A percentile compares a stretch with the other conserved stretches of the same genome.
phyloP scores from a whole-genome alignment of 2,797 vertebrate genomes.

The Aplochiton taeniatus region DNA sequence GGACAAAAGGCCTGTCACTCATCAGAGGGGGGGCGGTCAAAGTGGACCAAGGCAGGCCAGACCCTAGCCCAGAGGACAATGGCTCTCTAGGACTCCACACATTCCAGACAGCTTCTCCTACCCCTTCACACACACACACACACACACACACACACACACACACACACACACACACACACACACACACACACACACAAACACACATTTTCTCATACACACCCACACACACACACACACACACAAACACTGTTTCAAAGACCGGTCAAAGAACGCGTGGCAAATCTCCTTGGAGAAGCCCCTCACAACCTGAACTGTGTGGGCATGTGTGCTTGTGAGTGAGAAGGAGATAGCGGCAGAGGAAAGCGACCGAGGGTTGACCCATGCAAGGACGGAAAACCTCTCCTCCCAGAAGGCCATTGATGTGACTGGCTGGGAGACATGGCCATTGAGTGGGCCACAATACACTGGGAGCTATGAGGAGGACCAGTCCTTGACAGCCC shows the following conservation, averaged over 20 bases:
- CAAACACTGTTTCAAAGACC: background rate
- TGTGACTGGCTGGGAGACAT: no score
- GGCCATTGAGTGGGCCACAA: no score
- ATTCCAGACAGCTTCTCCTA: slow-evolving; percentile 5
- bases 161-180: slow-evolving; percentile 19
- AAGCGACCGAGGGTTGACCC: no score
- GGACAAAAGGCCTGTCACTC: slow-evolving; percentile 67
- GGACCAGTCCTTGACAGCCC: no score
- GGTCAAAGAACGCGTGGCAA: slow-evolving; percentile 67
- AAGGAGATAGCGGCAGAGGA: slow-evolving; percentile 47
- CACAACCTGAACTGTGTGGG: slow-evolving; percentile 62
- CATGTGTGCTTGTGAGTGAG: slow-evolving; percentile 41
- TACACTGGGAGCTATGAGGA: no score
- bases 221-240: background rate
- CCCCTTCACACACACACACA: slow-evolving; percentile 7
- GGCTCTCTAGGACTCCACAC: slow-evolving; percentile 40
- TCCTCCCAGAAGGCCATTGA: slow-evolving; percentile 53
- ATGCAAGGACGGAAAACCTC: slow-evolving; percentile 51
- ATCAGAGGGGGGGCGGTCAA: slow-evolving; percentile 63
- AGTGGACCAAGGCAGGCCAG: slow-evolving; percentile 66
- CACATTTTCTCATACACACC: slow-evolving; percentile 14
- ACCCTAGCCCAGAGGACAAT: slow-evolving; percentile 48
- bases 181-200: slow-evolving; percentile 7
- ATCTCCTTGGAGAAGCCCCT: slow-evolving; percentile 55
- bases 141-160: slow-evolving; percentile 9